Percentiles rank a stretch among this genome's conserved stretches.
Conservation (phyloP, 2,888 invertebrate species). For the Oscheius myriophilus region DNA sequence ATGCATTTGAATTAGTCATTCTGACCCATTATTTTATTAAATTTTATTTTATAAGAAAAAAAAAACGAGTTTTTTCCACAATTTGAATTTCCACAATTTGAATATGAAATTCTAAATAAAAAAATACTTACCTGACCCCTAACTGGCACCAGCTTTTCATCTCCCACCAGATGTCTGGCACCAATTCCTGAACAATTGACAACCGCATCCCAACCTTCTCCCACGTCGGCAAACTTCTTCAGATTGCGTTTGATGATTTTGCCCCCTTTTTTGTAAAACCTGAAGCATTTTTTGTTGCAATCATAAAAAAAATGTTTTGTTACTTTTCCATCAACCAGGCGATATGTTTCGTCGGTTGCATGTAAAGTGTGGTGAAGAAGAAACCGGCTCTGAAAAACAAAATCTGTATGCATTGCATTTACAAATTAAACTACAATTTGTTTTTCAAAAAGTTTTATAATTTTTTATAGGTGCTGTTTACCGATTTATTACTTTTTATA, state of each 20-base stretch:
- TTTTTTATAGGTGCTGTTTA: no score
- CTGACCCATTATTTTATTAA: no score
- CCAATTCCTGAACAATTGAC: conserved; percentile 84
- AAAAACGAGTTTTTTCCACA: no score
- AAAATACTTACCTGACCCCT: conserved; percentile 71
- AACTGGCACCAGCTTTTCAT: conserved; percentile 76
- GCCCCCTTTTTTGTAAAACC: conserved; percentile 45
- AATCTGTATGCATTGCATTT: no score
- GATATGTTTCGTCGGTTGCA: conserved; percentile 49
- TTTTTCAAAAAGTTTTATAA: no score
- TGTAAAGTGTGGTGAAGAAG: conserved; percentile 50
- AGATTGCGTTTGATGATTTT: conserved; percentile 26
- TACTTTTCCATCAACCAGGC: conserved; percentile 34
- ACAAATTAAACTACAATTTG: no score
- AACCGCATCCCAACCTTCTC: conserved; percentile 73
- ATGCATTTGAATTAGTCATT: no score
- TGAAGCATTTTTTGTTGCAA: conserved; percentile 5
- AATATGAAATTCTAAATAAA: no score
- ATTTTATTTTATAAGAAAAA: no score
- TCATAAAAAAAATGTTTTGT: conserved; percentile 1
- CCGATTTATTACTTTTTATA: no score
- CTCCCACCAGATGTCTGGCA: conserved; percentile 77
- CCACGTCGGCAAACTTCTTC: conserved; percentile 30
- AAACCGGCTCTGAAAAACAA: conserved; percentile 38
- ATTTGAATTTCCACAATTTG: no score